Conservation (phyloP, 1,140 invertebrate genomes). For the Hyles euphorbiae region DNA sequence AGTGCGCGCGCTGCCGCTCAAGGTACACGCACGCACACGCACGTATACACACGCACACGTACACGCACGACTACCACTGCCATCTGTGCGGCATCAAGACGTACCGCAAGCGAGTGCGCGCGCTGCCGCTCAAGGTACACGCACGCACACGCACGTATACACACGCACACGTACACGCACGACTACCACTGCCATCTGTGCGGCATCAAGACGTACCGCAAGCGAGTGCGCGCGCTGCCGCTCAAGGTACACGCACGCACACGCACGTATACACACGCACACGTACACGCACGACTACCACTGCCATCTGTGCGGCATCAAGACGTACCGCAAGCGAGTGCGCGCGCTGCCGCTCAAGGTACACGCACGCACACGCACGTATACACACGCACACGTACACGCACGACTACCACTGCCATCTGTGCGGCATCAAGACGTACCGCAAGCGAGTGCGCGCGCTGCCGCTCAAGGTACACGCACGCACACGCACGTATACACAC, state of each 20-base stretch:
- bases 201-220: slow-evolving; percentile 91
- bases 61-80: slow-evolving; percentile 93
- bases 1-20: slow-evolving; percentile 89
- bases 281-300: slow-evolving; percentile 93
- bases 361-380: background rate
- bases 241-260: slow-evolving; percentile 79
- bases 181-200: slow-evolving; percentile 96
- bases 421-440: slow-evolving; percentile 93
- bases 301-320: slow-evolving; percentile 93
- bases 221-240: slow-evolving; percentile 89
- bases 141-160: background rate
- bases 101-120: slow-evolving; percentile 90
- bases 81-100: slow-evolving; percentile 93
- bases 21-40: slow-evolving; percentile 68
- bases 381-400: no score
- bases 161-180: no score
- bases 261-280: no score
- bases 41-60: no score
- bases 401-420: slow-evolving; percentile 94
- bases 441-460: slow-evolving; percentile 90
- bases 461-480: slow-evolving; percentile 82
- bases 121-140: slow-evolving; percentile 86
- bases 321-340: slow-evolving; percentile 91
- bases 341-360: slow-evolving; percentile 90
- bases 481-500: background rate